Conservation (phyloP, 35 echinoderm and acorn worm species). For the Ophioderma brevispina region DNA sequence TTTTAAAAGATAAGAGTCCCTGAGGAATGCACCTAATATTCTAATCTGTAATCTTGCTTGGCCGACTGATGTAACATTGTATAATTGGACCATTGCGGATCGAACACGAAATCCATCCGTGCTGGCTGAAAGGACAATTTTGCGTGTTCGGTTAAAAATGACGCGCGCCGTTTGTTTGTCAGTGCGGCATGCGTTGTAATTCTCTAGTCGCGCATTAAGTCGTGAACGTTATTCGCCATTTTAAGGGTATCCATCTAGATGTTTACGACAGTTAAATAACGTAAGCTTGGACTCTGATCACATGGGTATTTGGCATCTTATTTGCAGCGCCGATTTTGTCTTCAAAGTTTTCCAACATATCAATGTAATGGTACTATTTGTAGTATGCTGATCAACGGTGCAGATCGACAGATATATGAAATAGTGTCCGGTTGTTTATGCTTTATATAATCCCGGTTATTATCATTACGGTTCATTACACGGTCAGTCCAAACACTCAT, state of each 20-base stretch:
- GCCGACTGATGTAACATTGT: constrained; percentile 77
- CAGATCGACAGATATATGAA: background rate
- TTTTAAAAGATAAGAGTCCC: constrained; percentile 45
- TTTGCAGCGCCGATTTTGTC: background rate
- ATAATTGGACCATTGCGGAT: constrained; percentile 65
- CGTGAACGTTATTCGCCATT: constrained; percentile 65
- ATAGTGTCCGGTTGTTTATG: background rate
- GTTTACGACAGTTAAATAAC: background rate
- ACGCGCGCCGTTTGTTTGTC: constrained; percentile 36
- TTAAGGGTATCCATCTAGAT: background rate
- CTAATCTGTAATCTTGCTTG: constrained; percentile 75
- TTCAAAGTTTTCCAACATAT: background rate
- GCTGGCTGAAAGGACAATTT: constrained; percentile 40
- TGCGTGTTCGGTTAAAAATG: constrained; percentile 63
- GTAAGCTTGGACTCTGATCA: background rate
- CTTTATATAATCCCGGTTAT: background rate
- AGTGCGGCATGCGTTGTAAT: constrained; percentile 73
- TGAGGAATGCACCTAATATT: constrained; percentile 76
- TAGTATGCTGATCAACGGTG: background rate
- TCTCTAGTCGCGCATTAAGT: constrained; percentile 80
- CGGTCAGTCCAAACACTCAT: background rate
- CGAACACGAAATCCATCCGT: constrained; percentile 55
- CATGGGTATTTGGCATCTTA: background rate
- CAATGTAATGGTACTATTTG: background rate
- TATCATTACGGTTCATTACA: background rate